Evolutionary conservation across 2,888 invertebrate genomes (phyloP).

Genomic region (Frankliniella intonsa): DNA sequence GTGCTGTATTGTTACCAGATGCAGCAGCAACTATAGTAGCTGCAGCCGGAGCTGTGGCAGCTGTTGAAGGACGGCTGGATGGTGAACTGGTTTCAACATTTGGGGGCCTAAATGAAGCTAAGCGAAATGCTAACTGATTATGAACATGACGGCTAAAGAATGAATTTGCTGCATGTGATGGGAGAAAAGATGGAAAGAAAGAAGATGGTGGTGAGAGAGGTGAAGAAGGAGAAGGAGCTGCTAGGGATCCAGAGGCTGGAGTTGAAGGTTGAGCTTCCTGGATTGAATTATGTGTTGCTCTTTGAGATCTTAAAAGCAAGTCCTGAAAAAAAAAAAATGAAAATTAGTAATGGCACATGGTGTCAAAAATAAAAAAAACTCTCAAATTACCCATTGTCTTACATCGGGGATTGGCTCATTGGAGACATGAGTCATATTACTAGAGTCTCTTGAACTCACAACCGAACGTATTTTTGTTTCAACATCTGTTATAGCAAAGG

Average conservation of each 20-base stretch:
- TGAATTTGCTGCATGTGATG: neutral
- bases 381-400: neutral
- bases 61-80: too few species aligned
- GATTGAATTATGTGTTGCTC: neutral
- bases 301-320: neutral
- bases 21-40: neutral
- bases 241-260: neutral
- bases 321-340: conserved; percentile 28
- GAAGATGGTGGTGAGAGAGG: neutral
- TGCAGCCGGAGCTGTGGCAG: neutral
- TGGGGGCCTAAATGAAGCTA: neutral
- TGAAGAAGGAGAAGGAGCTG: neutral
- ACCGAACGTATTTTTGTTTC: conserved; percentile 41
- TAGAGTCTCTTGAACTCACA: neutral
- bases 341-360: neutral
- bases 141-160: neutral
- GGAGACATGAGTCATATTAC: neutral
- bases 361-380: neutral
- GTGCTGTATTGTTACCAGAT: neutral
- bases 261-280: neutral
- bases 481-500: conserved; percentile 43
- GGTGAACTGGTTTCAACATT: neutral
- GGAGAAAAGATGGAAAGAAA: neutral
- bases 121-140: neutral
- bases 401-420: neutral